Evolutionary conservation across 2,888 invertebrate species (phyloP), one percentile per base, ranked within the genome.

Genomic region (Archaeoteleia sp.): DNA sequence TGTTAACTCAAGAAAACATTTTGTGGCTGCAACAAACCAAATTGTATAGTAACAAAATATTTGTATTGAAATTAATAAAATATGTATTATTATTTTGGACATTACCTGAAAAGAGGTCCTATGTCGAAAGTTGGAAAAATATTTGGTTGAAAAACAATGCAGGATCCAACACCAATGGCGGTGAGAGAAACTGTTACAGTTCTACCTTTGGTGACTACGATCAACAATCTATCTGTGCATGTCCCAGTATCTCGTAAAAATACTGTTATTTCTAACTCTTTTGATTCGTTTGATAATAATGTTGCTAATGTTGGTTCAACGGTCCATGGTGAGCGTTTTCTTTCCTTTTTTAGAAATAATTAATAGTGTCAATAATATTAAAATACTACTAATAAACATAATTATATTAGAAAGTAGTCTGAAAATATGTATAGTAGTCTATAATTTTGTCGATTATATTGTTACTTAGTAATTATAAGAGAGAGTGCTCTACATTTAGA

Each of bases 151-250:
- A 90, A 88, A 14, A 89, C 74, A 63, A 93, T 90, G 66, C 91
- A 90, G 0, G 90, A 90, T 1, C 93, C 93, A 34, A 88, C 83
- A 8, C 92, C 93, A 63, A 87, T 87, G 0, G 89, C 91, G 15
- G 86, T 86, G 29, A 92, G 75, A 2, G 88, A 87, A 9, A 87
- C 82, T 2, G 75, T 74, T 12, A 86, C 79, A 1, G 85, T 81
- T 20, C 86, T 85, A 51, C 88, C 86, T 69, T 88, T 86, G 23
- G 82, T 57, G 15, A 86, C 72, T 7, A 74, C 60, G 15, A 88
- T 70, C 8, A 72, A 4, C 20, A 20, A 2, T 20, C 5, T 20
- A 5, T 20, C 20, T 20, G 5, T 20, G 5, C 5, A 20, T 4
- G 20, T 81, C 7, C 85, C 86, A 2, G 78, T 70, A 48, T 86